Evolutionary conservation across 2,888 invertebrate species (phyloP).

Genomic region (Formica aserva): DNA sequence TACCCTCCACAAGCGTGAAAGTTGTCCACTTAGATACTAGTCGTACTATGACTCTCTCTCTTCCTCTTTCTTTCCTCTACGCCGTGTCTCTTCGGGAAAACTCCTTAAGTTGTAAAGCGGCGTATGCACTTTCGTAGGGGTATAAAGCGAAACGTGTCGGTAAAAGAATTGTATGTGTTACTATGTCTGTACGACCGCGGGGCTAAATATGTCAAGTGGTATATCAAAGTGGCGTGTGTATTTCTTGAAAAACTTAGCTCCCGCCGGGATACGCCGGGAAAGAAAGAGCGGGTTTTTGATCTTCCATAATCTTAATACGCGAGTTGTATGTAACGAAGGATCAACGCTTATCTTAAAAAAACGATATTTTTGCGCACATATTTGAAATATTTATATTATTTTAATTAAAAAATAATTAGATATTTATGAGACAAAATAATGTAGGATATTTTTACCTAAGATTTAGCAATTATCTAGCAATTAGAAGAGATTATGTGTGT

Average conservation of each 20-base stretch:
- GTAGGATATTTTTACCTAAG: neutral
- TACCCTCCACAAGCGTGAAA: slow-evolving; percentile 22
- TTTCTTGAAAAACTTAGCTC: slow-evolving; percentile 10
- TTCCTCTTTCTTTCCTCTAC: neutral
- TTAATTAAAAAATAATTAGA: neutral
- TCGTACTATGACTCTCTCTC: slow-evolving; percentile 13
- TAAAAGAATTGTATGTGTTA: slow-evolving; percentile 73
- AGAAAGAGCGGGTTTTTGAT: slow-evolving; percentile 8
- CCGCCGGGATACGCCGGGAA: neutral
- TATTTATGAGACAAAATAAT: neutral
- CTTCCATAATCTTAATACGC: neutral
- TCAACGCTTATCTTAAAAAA: neutral
- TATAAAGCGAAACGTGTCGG: slow-evolving; percentile 72
- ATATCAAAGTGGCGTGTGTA: slow-evolving; percentile 47
- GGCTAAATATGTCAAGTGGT: slow-evolving; percentile 64
- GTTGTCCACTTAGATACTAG: slow-evolving; percentile 48
- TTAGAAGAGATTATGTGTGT: neutral
- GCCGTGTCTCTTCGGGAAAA: slow-evolving; percentile 54
- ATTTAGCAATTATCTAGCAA: neutral
- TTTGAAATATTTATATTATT: neutral
- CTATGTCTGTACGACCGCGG: slow-evolving; percentile 46
- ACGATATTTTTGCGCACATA: neutral
- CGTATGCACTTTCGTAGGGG: slow-evolving; percentile 71
- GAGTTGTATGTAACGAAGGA: neutral
- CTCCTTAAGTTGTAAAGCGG: slow-evolving; percentile 74